Percentiles rank a stretch among this genome's conserved stretches.
Evolutionary conservation across 2,797 vertebrate species (phyloP).

Genomic region (Aldrovandia affinis): DNA sequence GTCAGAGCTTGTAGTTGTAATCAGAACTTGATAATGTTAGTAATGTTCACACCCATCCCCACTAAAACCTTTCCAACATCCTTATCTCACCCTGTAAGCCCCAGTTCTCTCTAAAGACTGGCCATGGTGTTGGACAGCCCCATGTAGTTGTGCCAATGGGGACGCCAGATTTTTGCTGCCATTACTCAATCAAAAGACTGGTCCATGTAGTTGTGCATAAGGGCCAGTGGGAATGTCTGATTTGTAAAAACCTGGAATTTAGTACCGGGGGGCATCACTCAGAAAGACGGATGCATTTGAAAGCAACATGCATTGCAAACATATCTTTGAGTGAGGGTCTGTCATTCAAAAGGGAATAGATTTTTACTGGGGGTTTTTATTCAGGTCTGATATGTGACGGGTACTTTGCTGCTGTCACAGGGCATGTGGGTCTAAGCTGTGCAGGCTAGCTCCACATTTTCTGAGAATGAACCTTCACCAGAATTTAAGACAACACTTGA

Average conservation of each 20-base stretch:
- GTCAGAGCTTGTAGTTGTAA: not conserved
- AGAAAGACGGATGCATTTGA: not conserved
- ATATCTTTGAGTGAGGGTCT: not conserved
- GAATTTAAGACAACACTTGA: no score
- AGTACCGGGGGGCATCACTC: no score
- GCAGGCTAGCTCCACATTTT: no score
- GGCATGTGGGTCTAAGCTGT: no score
- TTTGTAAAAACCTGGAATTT: not conserved
- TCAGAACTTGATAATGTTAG: no score
- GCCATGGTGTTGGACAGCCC: not conserved
- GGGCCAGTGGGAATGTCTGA: not conserved
- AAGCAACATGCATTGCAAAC: not conserved
- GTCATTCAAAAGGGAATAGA: conserved; percentile 11
- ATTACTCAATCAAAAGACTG: not conserved
- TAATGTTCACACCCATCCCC: no score
- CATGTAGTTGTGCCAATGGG: not conserved
- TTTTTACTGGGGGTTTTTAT: conserved; percentile 1
- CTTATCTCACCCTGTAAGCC: not conserved
- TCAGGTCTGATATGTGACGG: not conserved
- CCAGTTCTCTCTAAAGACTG: not conserved
- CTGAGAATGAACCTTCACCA: no score
- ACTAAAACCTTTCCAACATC: not conserved
- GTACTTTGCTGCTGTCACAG: not conserved
- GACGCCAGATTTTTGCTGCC: not conserved
- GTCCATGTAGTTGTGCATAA: not conserved